Evolutionary conservation across 37 sponge, comb jelly and placozoan genomes (phyloP).

Genomic region (Halichondria panicea): DNA sequence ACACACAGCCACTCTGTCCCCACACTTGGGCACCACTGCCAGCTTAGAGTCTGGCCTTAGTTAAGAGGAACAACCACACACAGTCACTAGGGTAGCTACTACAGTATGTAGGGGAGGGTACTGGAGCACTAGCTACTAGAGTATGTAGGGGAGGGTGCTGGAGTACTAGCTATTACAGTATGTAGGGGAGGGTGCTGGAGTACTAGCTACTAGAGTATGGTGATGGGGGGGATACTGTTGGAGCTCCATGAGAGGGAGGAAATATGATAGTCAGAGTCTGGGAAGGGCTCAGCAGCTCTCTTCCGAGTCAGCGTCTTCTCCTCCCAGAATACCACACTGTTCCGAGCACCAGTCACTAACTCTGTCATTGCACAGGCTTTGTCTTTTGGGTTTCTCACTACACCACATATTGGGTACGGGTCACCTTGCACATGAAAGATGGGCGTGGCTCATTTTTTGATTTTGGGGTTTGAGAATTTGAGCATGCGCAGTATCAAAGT

Average conservation of each 20-base stretch:
- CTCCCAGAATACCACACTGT: constrained; percentile 54
- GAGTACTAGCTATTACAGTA: neutral
- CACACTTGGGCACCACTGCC: constrained; percentile 36
- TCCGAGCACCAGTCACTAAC: constrained; percentile 34
- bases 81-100: no score
- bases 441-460: no score
- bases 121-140: no score
- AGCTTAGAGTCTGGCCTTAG: constrained; percentile 49
- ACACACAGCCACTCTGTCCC: constrained; percentile 34
- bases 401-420: no score
- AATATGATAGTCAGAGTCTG: constrained; percentile 7
- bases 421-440: no score
- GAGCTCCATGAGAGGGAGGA: constrained; percentile 44
- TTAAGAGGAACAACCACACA: no score
- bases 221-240: constrained; percentile 40
- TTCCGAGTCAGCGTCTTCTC: constrained; percentile 20
- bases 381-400: no score
- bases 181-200: no score
- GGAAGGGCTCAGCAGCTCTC: constrained; percentile 42
- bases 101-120: no score
- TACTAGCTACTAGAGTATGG: neutral
- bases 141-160: no score
- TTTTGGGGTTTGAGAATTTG: no score
- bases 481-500: no score
- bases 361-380: constrained; percentile 43